A percentile compares a stretch with the other conserved stretches of the same genome.
These are phyloP conservation scores for Gymnopithys bicolor DNA, from an alignment of 2,797 vertebrate genomes.

Conservation along the genomic window DNA sequence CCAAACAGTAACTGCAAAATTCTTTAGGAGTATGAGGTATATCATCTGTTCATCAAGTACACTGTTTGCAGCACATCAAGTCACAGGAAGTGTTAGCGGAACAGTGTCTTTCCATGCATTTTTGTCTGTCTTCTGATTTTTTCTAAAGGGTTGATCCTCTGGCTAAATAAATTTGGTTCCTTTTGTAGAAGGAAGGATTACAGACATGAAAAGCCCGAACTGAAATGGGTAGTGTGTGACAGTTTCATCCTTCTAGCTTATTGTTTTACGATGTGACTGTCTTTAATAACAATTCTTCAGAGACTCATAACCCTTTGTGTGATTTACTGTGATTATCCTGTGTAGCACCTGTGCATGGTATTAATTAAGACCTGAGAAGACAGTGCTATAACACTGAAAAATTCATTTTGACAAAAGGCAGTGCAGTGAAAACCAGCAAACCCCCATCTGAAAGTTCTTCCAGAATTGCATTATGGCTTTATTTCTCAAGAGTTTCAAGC, in stretches of 20 bases:
- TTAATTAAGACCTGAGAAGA: conserved; percentile 67
- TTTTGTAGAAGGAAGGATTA: not conserved
- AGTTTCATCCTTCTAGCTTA: conserved; percentile 8
- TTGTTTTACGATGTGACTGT: conserved; percentile 41
- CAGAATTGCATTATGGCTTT: not conserved
- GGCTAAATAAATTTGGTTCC: not conserved
- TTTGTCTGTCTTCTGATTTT: not conserved
- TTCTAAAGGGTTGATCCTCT: not conserved
- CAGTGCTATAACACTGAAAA: conserved; percentile 53
- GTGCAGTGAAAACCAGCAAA: conserved; percentile 4
- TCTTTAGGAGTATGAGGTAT: not conserved
- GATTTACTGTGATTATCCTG: conserved; percentile 61
- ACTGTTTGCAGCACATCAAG: not conserved
- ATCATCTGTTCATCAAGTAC: not conserved
- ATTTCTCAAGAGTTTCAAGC: not conserved
- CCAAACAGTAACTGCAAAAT: not conserved
- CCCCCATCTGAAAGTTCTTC: not conserved
- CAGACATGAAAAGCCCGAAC: not conserved
- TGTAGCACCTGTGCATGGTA: conserved; percentile 52
- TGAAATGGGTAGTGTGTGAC: not conserved
- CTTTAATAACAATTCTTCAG: conserved; percentile 59
- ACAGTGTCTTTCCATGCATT: not conserved
- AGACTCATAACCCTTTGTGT: conserved; percentile 50
- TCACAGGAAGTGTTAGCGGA: not conserved
- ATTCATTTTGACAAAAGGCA: conserved; percentile 36